phyloP scores from a whole-genome alignment of 2,797 vertebrate genomes.

The Antennarius maculatus region DNA sequence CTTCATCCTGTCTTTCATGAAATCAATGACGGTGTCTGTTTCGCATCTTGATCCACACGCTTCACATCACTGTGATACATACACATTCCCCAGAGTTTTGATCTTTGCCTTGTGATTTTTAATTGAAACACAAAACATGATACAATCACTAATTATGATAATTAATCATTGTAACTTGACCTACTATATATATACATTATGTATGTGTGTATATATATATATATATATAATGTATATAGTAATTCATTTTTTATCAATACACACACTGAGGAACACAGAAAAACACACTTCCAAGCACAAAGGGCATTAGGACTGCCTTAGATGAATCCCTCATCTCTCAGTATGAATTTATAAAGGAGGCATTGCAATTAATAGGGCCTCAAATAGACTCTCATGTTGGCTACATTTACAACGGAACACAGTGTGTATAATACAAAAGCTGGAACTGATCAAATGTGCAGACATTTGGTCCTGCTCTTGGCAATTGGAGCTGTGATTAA shows the following conservation, averaged over 20 bases:
- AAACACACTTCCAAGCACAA: conserved; percentile 1
- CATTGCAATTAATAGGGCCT: conserved; percentile 20
- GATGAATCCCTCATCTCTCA: conserved; percentile 36
- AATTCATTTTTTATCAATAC: too few species aligned
- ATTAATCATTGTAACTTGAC: background rate
- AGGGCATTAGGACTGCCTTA: conserved; percentile 15
- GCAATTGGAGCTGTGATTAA: conserved; percentile 28
- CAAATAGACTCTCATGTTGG: conserved; percentile 37
- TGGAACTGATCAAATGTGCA: conserved; percentile 29
- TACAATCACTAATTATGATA: background rate
- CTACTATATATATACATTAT: background rate
- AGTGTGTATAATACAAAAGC: conserved; percentile 18
- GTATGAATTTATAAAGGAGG: conserved; percentile 35
- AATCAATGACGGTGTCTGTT: conserved; percentile 38
- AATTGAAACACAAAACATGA: conserved; percentile 9
- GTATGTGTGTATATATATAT: too few species aligned
- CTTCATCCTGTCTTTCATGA: conserved; percentile 52
- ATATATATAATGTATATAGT: too few species aligned
- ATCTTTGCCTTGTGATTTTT: conserved; percentile 9
- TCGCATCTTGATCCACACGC: conserved; percentile 16
- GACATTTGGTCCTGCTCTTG: conserved; percentile 7
- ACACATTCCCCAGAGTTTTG: conserved; percentile 16
- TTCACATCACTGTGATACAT: conserved; percentile 19
- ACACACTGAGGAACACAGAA: too few species aligned
- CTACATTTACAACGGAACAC: conserved; percentile 30